Base-by-base conservation (phyloP, 1,140 invertebrate genomes). In the Eriosoma lanigerum region DNA sequence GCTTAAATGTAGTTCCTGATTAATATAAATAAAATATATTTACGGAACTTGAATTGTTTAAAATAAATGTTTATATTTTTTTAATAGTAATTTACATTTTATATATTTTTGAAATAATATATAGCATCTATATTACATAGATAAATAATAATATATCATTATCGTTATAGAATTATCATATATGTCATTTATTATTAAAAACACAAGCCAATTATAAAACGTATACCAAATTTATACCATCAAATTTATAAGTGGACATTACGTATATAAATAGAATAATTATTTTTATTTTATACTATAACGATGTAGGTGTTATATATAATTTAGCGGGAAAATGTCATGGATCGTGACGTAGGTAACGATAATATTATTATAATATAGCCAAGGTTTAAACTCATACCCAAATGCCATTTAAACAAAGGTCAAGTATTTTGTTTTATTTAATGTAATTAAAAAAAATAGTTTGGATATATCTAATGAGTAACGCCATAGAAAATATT, bases 331-430 rank as follows among this genome's bases (percentile, higher is more conserved):
- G 13, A 44, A 73, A 76, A 76, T 76, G 73, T 76, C 73, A 76
- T 76, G 52, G 29, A 58, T 76, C 32, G 32, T 46, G 32, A 56
- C 21, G 21, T 68, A 38, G 3, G 8, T 38, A 48, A 68, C 46
- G 44, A n/a, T 17, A 62, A 62, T 48, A 68, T 48, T 68, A 68
- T 26, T 48, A 68, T 68, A 10, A 68, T 68, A 10, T 17, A 48
- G 21, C 26, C 44, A 44, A 68, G 21, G 52, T 56, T 76, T 56
- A 24, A 46, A 76, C n/a, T 38, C 32, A 44, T 8, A 38, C n/a
- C n/a, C 58, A 76, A 76, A 76, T 76, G 73, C 15, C 54, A 76
- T 38, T 76, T 56, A 58, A 56, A n/a, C 15, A 76, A 76, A 76
- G 50, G 73, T 76, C 54, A 76, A 58, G 73, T 76, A 44, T 56